Conservation (phyloP, 2,888 invertebrate genomes). For the Elgonia sp. region DNA sequence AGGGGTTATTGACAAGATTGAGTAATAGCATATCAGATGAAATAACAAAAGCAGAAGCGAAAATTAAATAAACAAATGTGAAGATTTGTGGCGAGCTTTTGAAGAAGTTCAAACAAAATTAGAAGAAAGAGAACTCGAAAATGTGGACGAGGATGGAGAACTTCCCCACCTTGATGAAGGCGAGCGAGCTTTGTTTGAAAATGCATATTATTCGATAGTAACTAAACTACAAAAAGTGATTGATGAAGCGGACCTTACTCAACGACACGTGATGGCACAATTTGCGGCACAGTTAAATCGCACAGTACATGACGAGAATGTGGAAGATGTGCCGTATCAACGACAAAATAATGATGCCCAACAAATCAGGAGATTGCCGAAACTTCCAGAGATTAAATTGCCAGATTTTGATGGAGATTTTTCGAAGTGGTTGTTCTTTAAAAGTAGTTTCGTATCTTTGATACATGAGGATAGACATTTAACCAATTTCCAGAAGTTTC, state of each 20-base stretch:
- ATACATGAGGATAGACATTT: conserved; percentile 15
- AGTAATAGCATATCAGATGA: background rate
- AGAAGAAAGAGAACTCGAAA: background rate
- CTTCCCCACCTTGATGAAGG: background rate
- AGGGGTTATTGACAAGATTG: background rate
- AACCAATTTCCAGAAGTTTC: background rate
- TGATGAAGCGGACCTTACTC: background rate
- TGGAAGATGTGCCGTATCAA: too few relatives aligned
- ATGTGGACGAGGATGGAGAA: background rate
- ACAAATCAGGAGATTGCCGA: background rate
- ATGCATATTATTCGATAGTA: background rate
- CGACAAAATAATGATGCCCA: too few relatives aligned
- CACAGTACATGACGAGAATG: background rate
- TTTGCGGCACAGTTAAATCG: background rate
- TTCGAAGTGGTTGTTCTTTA: conserved; percentile 36
- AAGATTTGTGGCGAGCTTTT: background rate
- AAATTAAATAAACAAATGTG: conserved; percentile 6
- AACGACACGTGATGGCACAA: background rate
- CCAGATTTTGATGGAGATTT: conserved; percentile 20
- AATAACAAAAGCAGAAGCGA: background rate
- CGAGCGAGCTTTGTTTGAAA: background rate
- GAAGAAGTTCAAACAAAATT: background rate
- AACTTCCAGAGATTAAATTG: conserved; percentile 19
- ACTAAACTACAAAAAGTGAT: background rate
- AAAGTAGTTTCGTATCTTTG: conserved; percentile 17